A percentile compares a stretch with the other conserved stretches of the same genome.
Evolutionary conservation across 2,888 invertebrate genomes (phyloP).

Genomic region (Ophioninae sp.): DNA sequence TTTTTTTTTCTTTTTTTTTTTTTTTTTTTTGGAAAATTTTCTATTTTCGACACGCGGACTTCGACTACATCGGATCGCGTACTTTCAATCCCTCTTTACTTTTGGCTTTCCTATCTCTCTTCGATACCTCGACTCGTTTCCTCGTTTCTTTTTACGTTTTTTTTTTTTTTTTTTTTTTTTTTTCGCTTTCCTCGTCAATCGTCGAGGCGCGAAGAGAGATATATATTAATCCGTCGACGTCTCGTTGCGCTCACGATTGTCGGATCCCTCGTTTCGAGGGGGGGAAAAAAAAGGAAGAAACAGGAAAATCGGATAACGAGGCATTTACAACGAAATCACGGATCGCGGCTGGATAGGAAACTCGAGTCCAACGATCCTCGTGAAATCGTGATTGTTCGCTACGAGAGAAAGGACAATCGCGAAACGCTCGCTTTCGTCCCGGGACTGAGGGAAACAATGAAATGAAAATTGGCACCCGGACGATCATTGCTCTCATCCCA

Average conservation of each 20-base stretch:
- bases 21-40: too few species aligned
- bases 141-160: conserved; percentile 9
- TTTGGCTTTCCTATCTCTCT: conserved; percentile 2
- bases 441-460: neutral
- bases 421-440: conserved; percentile 1
- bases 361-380: conserved; percentile 17
- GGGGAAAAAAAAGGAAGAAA: neutral
- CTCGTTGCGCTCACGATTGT: conserved; percentile 21
- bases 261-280: conserved; percentile 23
- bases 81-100: conserved; percentile 52
- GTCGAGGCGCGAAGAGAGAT: conserved; percentile 14
- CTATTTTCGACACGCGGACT: conserved; percentile 27
- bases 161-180: conserved; percentile 13
- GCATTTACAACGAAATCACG: conserved; percentile 11
- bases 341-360: conserved; percentile 8
- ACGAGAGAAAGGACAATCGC: conserved; percentile 22
- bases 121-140: conserved; percentile 14
- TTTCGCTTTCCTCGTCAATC: conserved; percentile 17
- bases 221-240: neutral
- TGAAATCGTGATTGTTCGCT: conserved; percentile 43
- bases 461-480: neutral
- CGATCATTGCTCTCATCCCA: neutral
- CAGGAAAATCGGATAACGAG: conserved; percentile 2
- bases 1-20: too few species aligned
- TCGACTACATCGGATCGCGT: conserved; percentile 33